phyloP scores from a whole-genome alignment of 2,113 vertebrate genomes.

The Epinephelus moara region DNA sequence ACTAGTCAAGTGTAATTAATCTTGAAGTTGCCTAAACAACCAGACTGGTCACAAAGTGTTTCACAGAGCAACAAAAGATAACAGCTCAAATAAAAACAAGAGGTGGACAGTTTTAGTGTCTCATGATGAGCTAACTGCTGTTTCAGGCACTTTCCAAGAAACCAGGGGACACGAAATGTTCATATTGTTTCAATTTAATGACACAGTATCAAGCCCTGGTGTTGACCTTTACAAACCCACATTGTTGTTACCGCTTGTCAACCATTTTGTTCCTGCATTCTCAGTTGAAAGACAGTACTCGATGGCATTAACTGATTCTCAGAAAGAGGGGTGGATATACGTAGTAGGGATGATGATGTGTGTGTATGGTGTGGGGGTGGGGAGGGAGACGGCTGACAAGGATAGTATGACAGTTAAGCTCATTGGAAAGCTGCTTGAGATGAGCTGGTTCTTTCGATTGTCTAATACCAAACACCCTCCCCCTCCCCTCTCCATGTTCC shows the following conservation, averaged over 20 bases:
- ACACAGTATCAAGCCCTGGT: background rate
- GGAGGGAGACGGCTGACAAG: slow-evolving; percentile 25
- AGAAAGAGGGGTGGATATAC: slow-evolving; percentile 5
- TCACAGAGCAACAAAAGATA: background rate
- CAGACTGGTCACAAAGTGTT: background rate
- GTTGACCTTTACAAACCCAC: background rate
- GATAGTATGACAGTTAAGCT: slow-evolving; percentile 78
- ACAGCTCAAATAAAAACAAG: background rate
- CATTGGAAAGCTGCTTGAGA: slow-evolving; percentile 74
- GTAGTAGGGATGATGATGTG: slow-evolving; percentile 13
- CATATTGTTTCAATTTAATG: background rate
- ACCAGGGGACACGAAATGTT: background rate
- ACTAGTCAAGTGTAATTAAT: background rate
- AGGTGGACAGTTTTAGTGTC: background rate
- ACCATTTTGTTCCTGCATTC: slow-evolving; percentile 20
- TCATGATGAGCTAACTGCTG: background rate
- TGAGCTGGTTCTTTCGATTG: slow-evolving; percentile 57
- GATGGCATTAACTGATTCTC: slow-evolving; percentile 32
- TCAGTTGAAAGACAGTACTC: slow-evolving; percentile 3
- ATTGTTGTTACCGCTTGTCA: background rate
- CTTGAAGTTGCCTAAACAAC: background rate
- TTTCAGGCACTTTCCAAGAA: background rate
- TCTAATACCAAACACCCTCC: slow-evolving; percentile 52
- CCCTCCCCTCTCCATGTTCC: background rate
- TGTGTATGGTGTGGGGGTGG: slow-evolving; percentile 17